Percentiles rank a stretch among this genome's conserved stretches.
Conservation (phyloP, 1,140 invertebrate species). For the Leptinotarsa defecta region DNA sequence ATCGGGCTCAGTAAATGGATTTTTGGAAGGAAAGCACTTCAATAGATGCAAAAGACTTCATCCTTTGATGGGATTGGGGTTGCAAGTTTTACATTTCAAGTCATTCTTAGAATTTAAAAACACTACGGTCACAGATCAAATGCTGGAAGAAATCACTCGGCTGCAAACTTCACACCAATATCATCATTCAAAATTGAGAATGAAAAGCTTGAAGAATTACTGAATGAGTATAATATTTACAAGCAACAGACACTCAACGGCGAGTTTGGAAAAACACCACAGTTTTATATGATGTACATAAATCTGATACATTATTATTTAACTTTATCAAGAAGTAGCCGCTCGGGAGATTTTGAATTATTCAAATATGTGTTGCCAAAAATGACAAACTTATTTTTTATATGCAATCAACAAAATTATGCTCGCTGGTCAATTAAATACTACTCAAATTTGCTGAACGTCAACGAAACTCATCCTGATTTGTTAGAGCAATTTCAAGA, state of each 20-base stretch:
- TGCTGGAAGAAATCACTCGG: conserved; percentile 22
- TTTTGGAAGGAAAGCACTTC: conserved; percentile 47
- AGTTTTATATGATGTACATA: conserved; percentile 44
- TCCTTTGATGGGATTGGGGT: conserved; percentile 41
- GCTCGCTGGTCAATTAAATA: conserved; percentile 41
- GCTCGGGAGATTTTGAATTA: conserved; percentile 45
- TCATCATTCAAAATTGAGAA: conserved; percentile 30
- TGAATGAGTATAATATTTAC: conserved; percentile 43
- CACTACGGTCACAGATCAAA: conserved; percentile 18
- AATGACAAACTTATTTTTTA: too few relatives aligned
- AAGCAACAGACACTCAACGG: conserved; percentile 40
- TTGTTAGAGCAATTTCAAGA: conserved; percentile 40
- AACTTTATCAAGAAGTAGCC: conserved; percentile 40
- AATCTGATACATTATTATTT: conserved; percentile 46
- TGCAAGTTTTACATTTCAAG: conserved; percentile 43
- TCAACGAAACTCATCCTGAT: conserved; percentile 46
- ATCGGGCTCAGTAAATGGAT: conserved; percentile 46
- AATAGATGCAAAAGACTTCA: conserved; percentile 48
- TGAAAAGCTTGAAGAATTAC: conserved; percentile 32
- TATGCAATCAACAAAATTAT: conserved; percentile 41
- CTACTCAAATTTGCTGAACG: conserved; percentile 36
- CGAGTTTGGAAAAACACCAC: conserved; percentile 50
- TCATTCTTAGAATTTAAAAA: conserved; percentile 36
- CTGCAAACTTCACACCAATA: conserved; percentile 18
- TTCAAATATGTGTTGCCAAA: conserved; percentile 34